phyloP scores from a whole-genome alignment of 1,140 invertebrate species.

The Macrostomum lignano region DNA sequence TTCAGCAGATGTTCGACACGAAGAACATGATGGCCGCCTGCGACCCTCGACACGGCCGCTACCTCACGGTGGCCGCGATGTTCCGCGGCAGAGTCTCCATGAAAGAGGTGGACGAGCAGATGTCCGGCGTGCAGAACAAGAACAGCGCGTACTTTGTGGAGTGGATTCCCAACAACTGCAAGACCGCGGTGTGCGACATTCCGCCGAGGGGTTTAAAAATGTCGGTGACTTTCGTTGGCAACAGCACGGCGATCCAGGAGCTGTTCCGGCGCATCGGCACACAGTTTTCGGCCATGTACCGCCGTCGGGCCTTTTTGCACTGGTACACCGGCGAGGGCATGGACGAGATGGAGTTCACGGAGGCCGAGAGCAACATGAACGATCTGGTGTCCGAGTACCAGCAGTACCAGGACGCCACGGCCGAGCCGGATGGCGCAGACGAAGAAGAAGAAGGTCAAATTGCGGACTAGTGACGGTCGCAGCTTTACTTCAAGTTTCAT shows the following conservation, averaged over 20 bases:
- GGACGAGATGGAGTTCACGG: conserved; percentile 3
- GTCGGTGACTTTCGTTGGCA: conserved; percentile 10
- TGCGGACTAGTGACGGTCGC: no score
- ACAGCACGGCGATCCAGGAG: conserved; percentile 1
- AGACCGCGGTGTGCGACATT: conserved; percentile 8
- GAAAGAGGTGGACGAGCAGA: conserved; percentile 32
- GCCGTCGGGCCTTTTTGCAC: conserved; percentile 3
- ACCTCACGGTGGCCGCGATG: conserved; percentile 36
- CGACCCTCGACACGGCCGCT: conserved; percentile 34
- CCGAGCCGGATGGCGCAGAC: conserved; percentile 29
- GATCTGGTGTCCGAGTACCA: conserved; percentile 5
- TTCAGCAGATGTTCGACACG: conserved; percentile 36
- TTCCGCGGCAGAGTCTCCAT: conserved; percentile 27
- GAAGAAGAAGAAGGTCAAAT: conserved; percentile 2
- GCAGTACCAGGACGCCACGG: conserved; percentile 12
- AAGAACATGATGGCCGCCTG: conserved; percentile 43
- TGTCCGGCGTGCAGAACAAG: conserved; percentile 44
- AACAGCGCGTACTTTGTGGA: conserved; percentile 25
- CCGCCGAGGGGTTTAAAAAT: conserved; percentile 15
- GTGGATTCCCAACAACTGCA: conserved; percentile 23
- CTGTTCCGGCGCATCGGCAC: neutral
- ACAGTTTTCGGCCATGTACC: conserved; percentile 8
- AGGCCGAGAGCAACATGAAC: conserved; percentile 3
- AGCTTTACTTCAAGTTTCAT: no score
- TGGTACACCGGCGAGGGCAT: conserved; percentile 6